Conservation (phyloP, 2,797 vertebrate species). For the Sebastes jordani region DNA sequence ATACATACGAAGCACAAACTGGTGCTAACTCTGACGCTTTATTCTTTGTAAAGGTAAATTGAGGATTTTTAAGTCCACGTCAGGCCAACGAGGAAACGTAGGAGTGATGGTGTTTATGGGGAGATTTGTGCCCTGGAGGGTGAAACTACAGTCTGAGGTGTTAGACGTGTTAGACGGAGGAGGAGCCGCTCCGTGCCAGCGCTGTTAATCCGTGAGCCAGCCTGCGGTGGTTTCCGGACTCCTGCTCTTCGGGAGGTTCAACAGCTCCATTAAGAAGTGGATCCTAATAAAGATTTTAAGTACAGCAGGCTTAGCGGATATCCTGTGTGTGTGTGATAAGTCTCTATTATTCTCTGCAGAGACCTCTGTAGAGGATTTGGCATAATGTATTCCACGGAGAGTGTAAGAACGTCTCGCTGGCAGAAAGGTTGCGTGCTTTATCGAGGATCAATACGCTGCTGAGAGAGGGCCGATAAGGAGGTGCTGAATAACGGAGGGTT, state of each 20-base stretch:
- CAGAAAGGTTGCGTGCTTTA: neutral
- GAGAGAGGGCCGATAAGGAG: slow-evolving; percentile 27
- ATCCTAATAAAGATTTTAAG: slow-evolving; percentile 49
- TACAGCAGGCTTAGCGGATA: slow-evolving; percentile 25
- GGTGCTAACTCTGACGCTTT: no score
- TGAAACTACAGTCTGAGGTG: neutral
- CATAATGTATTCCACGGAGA: slow-evolving; percentile 14
- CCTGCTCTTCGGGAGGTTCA: slow-evolving; percentile 17
- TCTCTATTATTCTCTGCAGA: slow-evolving; percentile 22
- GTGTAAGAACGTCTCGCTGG: neutral
- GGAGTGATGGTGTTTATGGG: slow-evolving; percentile 40
- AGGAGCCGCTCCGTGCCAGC: slow-evolving; percentile 11
- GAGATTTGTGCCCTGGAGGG: slow-evolving; percentile 9
- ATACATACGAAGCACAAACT: neutral
- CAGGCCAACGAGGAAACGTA: neutral
- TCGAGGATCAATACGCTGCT: slow-evolving; percentile 20
- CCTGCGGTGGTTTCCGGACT: slow-evolving; percentile 22
- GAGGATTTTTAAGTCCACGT: neutral
- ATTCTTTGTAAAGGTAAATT: neutral
- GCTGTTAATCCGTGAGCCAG: slow-evolving; percentile 29
- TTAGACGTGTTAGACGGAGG: neutral
- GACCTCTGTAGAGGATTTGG: neutral
- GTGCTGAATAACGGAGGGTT: neutral
- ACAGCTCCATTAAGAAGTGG: slow-evolving; percentile 43
- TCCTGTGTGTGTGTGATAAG: slow-evolving; percentile 28